Evolutionary conservation across 2,797 vertebrate species (phyloP).

Genomic region (Pogoniulus pusillus): DNA sequence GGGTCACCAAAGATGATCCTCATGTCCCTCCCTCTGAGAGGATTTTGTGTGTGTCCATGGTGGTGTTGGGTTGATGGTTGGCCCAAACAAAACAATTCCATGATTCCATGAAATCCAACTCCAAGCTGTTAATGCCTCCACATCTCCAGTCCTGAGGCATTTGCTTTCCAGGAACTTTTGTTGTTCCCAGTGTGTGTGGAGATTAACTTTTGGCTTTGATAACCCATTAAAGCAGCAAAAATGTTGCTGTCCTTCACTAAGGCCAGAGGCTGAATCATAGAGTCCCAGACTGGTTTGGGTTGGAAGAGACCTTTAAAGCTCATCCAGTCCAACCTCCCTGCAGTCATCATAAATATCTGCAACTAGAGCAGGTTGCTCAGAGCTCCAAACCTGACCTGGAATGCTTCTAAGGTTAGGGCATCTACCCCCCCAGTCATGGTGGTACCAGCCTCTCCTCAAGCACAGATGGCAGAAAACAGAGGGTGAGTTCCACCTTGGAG

Average conservation of each 20-base stretch:
- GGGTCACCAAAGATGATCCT: neutral
- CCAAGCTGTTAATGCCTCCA: rapidly evolving
- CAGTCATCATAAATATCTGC: no score
- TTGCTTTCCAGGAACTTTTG: neutral
- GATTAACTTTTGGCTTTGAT: neutral
- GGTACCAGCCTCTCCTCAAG: neutral
- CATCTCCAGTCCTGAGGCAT: neutral
- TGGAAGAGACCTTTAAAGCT: no score
- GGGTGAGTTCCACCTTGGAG: no score
- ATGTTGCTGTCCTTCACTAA: neutral
- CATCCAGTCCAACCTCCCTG: no score
- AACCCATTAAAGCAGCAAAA: neutral
- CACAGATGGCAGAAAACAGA: neutral
- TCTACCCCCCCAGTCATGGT: neutral
- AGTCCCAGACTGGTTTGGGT: no score
- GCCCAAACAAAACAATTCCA: no score
- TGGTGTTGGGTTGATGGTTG: neutral
- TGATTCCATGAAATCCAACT: neutral
- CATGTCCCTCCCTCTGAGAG: neutral
- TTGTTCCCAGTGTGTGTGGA: neutral
- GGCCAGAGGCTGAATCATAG: neutral
- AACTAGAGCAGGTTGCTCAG: no score
- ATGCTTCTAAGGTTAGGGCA: no score
- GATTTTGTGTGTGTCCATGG: neutral
- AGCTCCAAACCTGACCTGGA: no score